Evolutionary conservation across 2,113 vertebrate species (phyloP).

Genomic region (Saccopteryx bilineata): DNA sequence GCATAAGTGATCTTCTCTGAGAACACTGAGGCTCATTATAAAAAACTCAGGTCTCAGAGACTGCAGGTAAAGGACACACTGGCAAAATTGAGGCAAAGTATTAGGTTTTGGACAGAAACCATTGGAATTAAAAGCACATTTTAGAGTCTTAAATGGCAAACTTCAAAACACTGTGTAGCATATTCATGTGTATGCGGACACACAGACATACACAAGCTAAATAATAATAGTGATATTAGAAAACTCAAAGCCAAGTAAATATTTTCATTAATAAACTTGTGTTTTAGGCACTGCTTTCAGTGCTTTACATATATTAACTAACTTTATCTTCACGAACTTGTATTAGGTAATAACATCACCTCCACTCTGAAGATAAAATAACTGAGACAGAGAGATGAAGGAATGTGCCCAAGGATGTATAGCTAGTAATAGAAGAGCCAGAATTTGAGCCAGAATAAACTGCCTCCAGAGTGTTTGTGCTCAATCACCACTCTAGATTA

Average conservation of each 20-base stretch:
- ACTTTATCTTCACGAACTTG: neutral
- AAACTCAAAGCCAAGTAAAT: conserved; percentile 20
- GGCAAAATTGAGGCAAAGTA: neutral
- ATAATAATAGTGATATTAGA: neutral
- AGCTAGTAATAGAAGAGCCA: neutral
- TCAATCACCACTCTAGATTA: neutral
- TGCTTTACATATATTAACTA: neutral
- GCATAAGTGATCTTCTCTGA: neutral
- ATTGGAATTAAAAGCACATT: neutral
- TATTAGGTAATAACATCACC: neutral
- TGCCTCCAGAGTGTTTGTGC: neutral
- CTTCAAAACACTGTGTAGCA: neutral
- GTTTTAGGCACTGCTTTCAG: neutral
- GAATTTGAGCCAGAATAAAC: conserved; percentile 7
- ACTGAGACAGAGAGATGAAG: neutral
- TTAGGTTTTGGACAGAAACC: neutral
- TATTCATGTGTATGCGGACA: accelerated
- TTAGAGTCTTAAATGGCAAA: neutral
- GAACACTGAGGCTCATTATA: neutral
- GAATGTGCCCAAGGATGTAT: neutral
- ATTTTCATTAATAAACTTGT: neutral
- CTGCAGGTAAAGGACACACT: neutral
- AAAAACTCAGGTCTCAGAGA: neutral
- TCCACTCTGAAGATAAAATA: neutral
- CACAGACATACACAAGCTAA: neutral